A percentile compares a stretch with the other conserved stretches of the same genome.
These are phyloP conservation scores for Volucella inanis DNA, from an alignment of 2,888 invertebrate species.

Conservation along the genomic window DNA sequence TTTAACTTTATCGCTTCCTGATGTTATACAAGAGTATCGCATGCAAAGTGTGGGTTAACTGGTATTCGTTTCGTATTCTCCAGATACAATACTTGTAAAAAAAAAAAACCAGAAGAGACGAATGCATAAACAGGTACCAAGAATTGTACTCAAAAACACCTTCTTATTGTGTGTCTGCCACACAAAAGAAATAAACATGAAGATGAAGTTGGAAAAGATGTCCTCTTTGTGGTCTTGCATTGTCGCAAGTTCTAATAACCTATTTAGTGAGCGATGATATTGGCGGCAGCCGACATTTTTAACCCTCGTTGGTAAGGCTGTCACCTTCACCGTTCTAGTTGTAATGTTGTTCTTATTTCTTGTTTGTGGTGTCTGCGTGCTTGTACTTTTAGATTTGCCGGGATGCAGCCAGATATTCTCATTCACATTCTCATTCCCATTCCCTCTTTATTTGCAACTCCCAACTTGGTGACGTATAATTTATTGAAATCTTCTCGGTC, in stretches of 20 bases:
- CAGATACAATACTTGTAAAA: conserved; percentile 37
- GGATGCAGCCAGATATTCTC: neutral
- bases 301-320: conserved; percentile 43
- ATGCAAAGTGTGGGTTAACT: conserved; percentile 51
- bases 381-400: conserved; percentile 23
- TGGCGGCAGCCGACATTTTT: conserved; percentile 50
- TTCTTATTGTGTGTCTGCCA: conserved; percentile 37
- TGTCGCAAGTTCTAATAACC: conserved; percentile 74
- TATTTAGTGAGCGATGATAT: conserved; percentile 69
- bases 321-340: conserved; percentile 45
- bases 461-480: conserved; percentile 54
- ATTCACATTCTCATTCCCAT: too few species aligned
- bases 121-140: conserved; percentile 50
- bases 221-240: conserved; percentile 9
- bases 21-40: conserved; percentile 46
- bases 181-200: conserved; percentile 18
- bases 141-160: conserved; percentile 51
- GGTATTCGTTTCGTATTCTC: neutral
- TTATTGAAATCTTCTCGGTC: conserved; percentile 60
- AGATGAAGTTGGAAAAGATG: conserved; percentile 14
- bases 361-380: conserved; percentile 20
- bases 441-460: conserved; percentile 7
- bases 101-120: conserved; percentile 36
- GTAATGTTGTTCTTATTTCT: neutral
- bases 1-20: conserved; percentile 59